These are phyloP conservation scores for Nannospalax galili DNA, from an alignment of 2,113 vertebrate genomes.

Conservation along the genomic window DNA sequence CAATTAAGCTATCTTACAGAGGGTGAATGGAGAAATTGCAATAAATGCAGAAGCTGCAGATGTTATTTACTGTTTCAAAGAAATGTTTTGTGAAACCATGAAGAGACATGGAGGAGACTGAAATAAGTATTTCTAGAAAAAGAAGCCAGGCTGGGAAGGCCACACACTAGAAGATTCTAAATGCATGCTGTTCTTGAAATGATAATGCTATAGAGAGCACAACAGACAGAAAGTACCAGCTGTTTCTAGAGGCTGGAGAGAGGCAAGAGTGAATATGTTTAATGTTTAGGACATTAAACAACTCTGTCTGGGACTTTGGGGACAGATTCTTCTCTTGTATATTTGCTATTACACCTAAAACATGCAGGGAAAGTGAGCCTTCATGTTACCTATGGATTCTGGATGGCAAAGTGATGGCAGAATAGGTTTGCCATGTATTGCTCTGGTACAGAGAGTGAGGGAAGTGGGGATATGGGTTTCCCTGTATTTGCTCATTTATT, in stretches of 20 bases:
- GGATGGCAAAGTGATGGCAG: neutral
- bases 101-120: neutral
- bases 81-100: neutral
- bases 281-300: neutral
- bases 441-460: neutral
- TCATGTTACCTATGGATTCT: neutral
- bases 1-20: neutral
- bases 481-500: neutral
- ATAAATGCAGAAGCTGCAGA: neutral
- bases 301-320: neutral
- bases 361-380: neutral
- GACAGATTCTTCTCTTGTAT: neutral
- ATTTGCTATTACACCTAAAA: neutral
- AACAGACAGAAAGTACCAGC: neutral
- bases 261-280: neutral
- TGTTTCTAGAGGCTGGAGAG: neutral
- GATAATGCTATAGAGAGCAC: neutral
- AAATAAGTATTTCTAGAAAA: neutral
- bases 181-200: neutral
- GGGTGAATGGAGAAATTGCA: neutral
- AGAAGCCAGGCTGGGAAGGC: neutral
- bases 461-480: no score
- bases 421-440: neutral
- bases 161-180: neutral
- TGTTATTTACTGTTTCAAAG: neutral